phyloP scores from a whole-genome alignment of 1,140 invertebrate species.

The Oedothorax gibbosus region DNA sequence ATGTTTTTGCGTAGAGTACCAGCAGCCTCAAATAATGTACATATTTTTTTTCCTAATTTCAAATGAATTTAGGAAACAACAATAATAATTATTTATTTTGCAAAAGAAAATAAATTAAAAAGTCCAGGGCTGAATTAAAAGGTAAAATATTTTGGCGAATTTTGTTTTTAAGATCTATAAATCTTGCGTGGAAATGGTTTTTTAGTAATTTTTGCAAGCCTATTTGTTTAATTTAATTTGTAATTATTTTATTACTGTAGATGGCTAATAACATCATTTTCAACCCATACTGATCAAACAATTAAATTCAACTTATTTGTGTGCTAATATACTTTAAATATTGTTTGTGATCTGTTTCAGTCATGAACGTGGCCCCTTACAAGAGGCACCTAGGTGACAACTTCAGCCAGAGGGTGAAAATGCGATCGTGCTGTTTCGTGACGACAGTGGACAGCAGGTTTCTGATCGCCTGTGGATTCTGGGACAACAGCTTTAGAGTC shows the following conservation, averaged over 20 bases:
- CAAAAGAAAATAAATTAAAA: too few species aligned
- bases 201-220: too few species aligned
- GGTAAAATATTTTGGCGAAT: too few species aligned
- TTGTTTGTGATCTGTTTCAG: conserved; percentile 40
- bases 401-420: conserved; percentile 93
- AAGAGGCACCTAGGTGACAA: conserved; percentile 94
- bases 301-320: background rate
- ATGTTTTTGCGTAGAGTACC: too few species aligned
- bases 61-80: too few species aligned
- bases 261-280: background rate
- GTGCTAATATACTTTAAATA: background rate
- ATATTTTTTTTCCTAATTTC: too few species aligned
- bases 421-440: conserved; percentile 94
- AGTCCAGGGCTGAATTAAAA: too few species aligned
- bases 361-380: conserved; percentile 67
- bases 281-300: background rate
- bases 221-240: background rate
- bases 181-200: too few species aligned
- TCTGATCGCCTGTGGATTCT: conserved; percentile 98
- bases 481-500: conserved; percentile 98
- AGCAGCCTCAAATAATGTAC: too few species aligned
- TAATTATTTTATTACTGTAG: background rate
- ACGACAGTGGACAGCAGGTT: conserved; percentile 97
- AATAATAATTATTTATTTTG: too few species aligned
- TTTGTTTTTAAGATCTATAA: too few species aligned